phyloP scores from a whole-genome alignment of 2,113 vertebrate genomes.

The Phodopus roborovskii region DNA sequence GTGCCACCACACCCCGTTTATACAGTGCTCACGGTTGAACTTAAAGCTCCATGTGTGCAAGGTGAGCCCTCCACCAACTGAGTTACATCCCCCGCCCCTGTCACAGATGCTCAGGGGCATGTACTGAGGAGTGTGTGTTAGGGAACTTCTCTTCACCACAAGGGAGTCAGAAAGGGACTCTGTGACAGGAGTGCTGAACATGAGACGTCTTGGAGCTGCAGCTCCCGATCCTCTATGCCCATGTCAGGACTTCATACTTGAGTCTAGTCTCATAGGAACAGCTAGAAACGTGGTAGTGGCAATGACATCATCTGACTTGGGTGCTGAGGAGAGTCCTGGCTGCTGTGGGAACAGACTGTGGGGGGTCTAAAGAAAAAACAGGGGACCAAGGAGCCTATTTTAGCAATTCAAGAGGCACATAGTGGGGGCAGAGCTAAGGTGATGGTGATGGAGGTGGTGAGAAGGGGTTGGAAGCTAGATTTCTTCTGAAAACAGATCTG shows the following conservation, averaged over 20 bases:
- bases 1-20: neutral
- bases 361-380: neutral
- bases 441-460: conserved; percentile 22
- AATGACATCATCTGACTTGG: neutral
- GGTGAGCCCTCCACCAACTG: neutral
- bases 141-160: too few species aligned
- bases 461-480: conserved; percentile 18
- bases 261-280: accelerated
- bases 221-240: neutral
- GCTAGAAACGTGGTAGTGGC: neutral
- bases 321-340: neutral
- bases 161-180: neutral
- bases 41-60: neutral
- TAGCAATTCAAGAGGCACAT: neutral
- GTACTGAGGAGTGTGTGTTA: neutral
- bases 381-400: neutral
- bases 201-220: neutral
- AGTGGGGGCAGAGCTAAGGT: neutral
- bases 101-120: neutral
- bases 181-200: neutral
- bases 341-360: neutral
- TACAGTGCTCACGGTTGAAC: neutral
- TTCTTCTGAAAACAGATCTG: neutral
- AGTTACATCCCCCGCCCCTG: neutral
- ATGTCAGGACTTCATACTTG: neutral